Percentiles rank a stretch among this genome's conserved stretches.
These are phyloP conservation scores for Lutjanus argentimaculatus DNA, from an alignment of 2,797 vertebrate species.

Conservation along the genomic window DNA sequence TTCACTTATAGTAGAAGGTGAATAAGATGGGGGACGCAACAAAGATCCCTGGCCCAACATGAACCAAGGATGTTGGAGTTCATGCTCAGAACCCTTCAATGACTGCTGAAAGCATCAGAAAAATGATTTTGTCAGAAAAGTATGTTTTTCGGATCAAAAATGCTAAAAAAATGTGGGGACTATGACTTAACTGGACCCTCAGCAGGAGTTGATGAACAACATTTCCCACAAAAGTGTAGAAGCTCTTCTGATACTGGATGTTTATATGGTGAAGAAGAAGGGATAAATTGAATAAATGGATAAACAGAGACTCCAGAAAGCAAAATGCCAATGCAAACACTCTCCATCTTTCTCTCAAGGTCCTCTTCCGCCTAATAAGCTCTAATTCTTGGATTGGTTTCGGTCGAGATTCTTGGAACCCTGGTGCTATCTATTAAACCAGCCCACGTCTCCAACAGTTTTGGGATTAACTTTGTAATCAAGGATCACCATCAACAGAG, in stretches of 20 bases:
- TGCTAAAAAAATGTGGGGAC: not conserved
- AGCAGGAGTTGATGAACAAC: not conserved
- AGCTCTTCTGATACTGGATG: conserved; percentile 20
- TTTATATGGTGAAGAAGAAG: not conserved
- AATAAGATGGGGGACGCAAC: too few relatives aligned
- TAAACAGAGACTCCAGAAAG: not conserved
- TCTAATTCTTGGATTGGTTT: too few relatives aligned
- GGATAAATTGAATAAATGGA: not conserved
- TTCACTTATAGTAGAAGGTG: not conserved
- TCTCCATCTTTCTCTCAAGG: conserved; percentile 4
- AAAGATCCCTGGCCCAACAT: not conserved
- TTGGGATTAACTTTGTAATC: too few relatives aligned
- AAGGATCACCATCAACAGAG: too few relatives aligned
- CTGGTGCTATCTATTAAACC: too few relatives aligned
- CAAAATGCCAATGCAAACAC: conserved; percentile 12
- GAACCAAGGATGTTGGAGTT: not conserved
- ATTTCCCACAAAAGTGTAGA: not conserved
- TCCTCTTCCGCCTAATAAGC: too few relatives aligned
- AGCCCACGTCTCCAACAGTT: too few relatives aligned
- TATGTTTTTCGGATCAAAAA: not conserved
- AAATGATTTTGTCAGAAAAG: not conserved
- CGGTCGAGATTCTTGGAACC: too few relatives aligned
- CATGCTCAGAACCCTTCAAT: not conserved
- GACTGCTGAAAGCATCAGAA: not conserved
- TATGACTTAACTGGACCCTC: conserved; percentile 5